Percentiles rank a stretch among this genome's conserved stretches.
phyloP scores from a whole-genome alignment of 2,113 vertebrate genomes.

The Polypterus senegalus region DNA sequence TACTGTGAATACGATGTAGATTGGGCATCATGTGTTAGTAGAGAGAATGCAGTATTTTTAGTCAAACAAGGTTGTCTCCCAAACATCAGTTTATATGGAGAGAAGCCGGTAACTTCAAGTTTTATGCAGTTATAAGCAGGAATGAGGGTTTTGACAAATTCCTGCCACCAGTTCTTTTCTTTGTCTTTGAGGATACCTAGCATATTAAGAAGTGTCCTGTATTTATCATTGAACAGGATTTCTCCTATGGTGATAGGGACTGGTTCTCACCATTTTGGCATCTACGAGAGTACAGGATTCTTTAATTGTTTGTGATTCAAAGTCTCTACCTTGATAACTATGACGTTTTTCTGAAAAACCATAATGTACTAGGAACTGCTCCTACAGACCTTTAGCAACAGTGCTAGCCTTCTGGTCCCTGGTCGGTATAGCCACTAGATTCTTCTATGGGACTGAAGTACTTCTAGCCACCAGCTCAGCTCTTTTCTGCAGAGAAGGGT shows the following conservation, averaged over 20 bases:
- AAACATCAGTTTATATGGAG: slow-evolving; percentile 21
- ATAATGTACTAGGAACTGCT: slow-evolving; percentile 16
- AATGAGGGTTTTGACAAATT: slow-evolving; percentile 3
- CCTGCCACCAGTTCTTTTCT: slow-evolving; percentile 14
- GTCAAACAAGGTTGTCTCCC: slow-evolving; percentile 15
- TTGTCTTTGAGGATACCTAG: slow-evolving; percentile 14
- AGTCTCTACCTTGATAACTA: too few relatives aligned
- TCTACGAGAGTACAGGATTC: slow-evolving; percentile 15
- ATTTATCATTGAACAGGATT: slow-evolving; percentile 8
- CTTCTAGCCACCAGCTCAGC: neutral
- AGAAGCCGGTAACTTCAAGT: slow-evolving; percentile 13
- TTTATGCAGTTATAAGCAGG: slow-evolving; percentile 19
- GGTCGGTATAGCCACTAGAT: neutral
- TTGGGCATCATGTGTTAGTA: neutral
- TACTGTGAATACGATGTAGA: slow-evolving; percentile 11
- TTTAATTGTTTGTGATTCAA: too few relatives aligned
- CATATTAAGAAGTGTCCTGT: slow-evolving; percentile 10
- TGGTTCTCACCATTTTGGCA: slow-evolving; percentile 11
- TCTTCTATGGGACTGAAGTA: neutral
- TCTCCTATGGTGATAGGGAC: slow-evolving; percentile 13
- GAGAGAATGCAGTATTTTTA: slow-evolving; percentile 15
- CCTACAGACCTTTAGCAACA: slow-evolving; percentile 11
- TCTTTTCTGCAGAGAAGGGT: neutral
- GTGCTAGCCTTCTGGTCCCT: slow-evolving; percentile 18
- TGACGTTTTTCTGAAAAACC: slow-evolving; percentile 12